Conservation (phyloP, 1,140 invertebrate species). For the Epicauta chinensis region DNA sequence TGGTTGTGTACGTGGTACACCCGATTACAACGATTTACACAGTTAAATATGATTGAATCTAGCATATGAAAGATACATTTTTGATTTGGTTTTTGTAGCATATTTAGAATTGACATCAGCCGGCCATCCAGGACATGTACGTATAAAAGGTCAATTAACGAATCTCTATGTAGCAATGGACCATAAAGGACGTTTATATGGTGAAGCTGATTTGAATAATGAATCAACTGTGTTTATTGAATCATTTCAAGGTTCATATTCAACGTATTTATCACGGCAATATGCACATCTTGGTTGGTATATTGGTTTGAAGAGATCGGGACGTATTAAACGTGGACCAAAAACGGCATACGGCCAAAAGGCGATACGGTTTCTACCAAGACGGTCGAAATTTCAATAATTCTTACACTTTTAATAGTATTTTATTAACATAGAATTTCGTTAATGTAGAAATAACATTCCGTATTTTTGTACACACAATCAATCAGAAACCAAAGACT, state of each 20-base stretch:
- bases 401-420: not conserved
- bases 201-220: constrained; percentile 48
- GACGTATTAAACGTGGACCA: constrained; percentile 52
- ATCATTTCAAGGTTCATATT: constrained; percentile 50
- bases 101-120: constrained; percentile 50
- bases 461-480: too few relatives aligned
- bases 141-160: constrained; percentile 52
- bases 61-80: not conserved
- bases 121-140: constrained; percentile 47
- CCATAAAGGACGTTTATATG: constrained; percentile 54
- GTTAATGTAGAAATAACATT: too few relatives aligned
- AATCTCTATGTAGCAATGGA: constrained; percentile 57
- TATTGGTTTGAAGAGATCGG: constrained; percentile 58
- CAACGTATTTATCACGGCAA: constrained; percentile 53
- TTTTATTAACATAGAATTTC: too few relatives aligned
- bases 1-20: constrained; percentile 49
- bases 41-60: constrained; percentile 42
- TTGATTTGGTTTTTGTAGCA: constrained; percentile 41
- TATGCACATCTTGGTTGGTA: constrained; percentile 57
- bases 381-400: constrained; percentile 33
- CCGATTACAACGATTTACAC: constrained; percentile 47
- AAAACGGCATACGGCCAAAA: constrained; percentile 56
- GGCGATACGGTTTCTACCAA: constrained; percentile 54
- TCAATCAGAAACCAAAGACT: too few relatives aligned
- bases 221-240: constrained; percentile 56